Conservation (phyloP, 2,888 invertebrate species). For the Agrilus mali region DNA sequence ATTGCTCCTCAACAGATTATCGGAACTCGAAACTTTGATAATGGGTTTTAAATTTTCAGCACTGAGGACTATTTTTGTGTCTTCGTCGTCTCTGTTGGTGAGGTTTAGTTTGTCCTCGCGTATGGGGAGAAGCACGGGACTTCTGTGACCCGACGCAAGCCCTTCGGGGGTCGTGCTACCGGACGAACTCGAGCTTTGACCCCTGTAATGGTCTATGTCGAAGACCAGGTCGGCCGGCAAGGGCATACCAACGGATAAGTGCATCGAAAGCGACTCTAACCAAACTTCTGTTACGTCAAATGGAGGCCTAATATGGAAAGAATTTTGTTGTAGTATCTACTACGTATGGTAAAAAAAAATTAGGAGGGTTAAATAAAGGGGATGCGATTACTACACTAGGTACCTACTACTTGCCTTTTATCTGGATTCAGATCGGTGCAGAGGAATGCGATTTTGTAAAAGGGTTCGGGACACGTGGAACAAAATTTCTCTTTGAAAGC, state of each 20-base stretch:
- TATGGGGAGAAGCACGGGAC: slow-evolving; percentile 42
- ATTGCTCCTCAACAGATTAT: slow-evolving; percentile 16
- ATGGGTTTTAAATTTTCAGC: slow-evolving; percentile 20
- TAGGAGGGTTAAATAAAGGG: too few species aligned
- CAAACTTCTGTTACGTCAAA: slow-evolving; percentile 85
- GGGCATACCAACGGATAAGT: slow-evolving; percentile 50
- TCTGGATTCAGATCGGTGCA: slow-evolving; percentile 88
- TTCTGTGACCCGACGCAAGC: slow-evolving; percentile 32
- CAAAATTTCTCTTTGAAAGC: slow-evolving; percentile 82
- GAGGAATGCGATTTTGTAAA: slow-evolving; percentile 78
- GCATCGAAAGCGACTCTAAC: slow-evolving; percentile 68
- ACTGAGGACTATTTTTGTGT: slow-evolving; percentile 14
- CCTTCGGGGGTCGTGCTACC: slow-evolving; percentile 48
- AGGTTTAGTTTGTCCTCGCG: slow-evolving; percentile 34
- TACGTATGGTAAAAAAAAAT: too few species aligned
- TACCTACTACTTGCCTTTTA: slow-evolving; percentile 53
- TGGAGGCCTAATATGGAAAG: slow-evolving; percentile 56
- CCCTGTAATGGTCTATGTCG: slow-evolving; percentile 62
- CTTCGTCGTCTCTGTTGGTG: slow-evolving; percentile 3
- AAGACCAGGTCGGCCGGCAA: slow-evolving; percentile 55
- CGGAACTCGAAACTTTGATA: slow-evolving; percentile 22
- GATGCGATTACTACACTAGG: too few species aligned
- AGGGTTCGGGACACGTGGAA: slow-evolving; percentile 67
- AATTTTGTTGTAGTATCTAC: background rate
- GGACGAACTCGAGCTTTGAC: slow-evolving; percentile 43